Evolutionary conservation across 2,888 invertebrate species (phyloP).

Genomic region (Eupithecia subfuscata): DNA sequence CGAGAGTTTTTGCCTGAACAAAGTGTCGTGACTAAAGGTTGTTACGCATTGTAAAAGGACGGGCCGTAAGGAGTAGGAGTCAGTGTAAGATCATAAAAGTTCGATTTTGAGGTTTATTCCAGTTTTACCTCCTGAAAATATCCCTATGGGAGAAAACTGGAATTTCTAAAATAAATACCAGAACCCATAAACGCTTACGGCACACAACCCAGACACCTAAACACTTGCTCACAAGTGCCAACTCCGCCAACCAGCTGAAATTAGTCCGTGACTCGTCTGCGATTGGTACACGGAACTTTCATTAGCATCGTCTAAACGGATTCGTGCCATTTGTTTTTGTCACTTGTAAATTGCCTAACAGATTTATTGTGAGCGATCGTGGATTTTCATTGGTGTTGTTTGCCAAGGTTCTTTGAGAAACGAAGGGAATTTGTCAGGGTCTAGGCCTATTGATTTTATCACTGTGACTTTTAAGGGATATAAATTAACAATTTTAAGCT

Average conservation of each 20-base stretch:
- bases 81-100: no score
- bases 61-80: no score
- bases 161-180: no score
- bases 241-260: slow-evolving; percentile 13
- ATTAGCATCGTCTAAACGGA: slow-evolving; percentile 54
- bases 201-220: neutral
- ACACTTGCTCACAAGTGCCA: neutral
- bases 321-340: slow-evolving; percentile 51
- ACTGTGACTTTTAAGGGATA: neutral
- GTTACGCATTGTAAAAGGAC: no score
- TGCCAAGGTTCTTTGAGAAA: neutral
- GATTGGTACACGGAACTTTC: slow-evolving; percentile 56
- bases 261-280: slow-evolving; percentile 50
- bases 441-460: slow-evolving; percentile 1
- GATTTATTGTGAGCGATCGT: slow-evolving; percentile 28
- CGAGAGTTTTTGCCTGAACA: no score
- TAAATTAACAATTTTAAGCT: neutral
- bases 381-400: slow-evolving; percentile 9
- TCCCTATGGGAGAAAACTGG: no score
- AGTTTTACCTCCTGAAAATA: no score
- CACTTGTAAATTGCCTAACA: slow-evolving; percentile 28
- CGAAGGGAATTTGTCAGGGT: neutral
- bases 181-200: neutral
- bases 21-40: no score
- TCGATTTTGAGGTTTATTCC: no score